Conservation (phyloP, 2,797 vertebrate species). For the Ataeniobius toweri region DNA sequence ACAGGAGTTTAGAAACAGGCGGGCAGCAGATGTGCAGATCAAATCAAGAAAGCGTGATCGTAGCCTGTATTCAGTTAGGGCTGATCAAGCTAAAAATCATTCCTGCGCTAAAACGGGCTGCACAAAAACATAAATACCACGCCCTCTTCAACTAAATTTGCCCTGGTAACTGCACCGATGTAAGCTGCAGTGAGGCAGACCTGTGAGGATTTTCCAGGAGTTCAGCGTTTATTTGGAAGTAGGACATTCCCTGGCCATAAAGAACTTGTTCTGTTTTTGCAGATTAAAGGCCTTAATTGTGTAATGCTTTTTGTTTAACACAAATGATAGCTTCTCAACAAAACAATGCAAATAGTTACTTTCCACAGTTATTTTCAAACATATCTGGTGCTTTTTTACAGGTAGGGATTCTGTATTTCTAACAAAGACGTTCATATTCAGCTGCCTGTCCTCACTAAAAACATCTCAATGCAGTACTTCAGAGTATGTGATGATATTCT, state of each 20-base stretch:
- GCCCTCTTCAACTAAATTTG: neutral
- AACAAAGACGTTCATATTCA: neutral
- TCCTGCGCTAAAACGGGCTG: neutral
- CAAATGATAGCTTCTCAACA: too few relatives aligned
- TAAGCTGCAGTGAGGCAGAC: neutral
- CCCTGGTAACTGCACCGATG: neutral
- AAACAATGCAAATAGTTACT: too few relatives aligned
- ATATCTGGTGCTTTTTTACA: neutral
- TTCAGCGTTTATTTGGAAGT: neutral
- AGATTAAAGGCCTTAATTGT: too few relatives aligned
- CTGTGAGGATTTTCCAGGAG: neutral
- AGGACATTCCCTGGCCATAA: neutral
- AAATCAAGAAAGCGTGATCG: too few relatives aligned
- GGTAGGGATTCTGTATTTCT: neutral
- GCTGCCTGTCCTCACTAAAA: neutral
- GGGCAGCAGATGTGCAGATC: too few relatives aligned
- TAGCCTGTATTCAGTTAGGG: too few relatives aligned
- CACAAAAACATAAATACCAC: neutral
- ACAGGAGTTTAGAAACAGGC: too few relatives aligned
- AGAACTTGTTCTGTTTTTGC: neutral
- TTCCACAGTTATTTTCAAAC: neutral
- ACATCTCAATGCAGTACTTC: neutral
- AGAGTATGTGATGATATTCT: neutral
- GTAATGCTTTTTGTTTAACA: too few relatives aligned
- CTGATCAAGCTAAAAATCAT: too few relatives aligned